phyloP scores from a whole-genome alignment of 2,113 vertebrate genomes.

The Dryoscopus gambensis region DNA sequence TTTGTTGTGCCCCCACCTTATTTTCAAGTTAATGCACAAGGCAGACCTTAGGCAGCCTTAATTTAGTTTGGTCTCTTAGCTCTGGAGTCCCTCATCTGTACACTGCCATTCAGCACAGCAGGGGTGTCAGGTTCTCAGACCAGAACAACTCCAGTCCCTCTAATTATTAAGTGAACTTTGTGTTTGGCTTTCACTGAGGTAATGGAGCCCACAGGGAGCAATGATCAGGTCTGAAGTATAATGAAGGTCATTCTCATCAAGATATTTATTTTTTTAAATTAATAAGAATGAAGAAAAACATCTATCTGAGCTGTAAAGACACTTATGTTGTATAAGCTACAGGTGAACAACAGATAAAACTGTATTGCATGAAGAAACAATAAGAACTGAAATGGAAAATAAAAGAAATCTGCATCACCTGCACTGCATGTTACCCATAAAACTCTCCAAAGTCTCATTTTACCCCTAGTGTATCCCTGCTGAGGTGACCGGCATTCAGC shows the following conservation, averaged over 20 bases:
- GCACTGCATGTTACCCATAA: not conserved
- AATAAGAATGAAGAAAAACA: not conserved
- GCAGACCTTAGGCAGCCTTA: conserved; percentile 1
- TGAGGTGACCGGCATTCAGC: conserved; percentile 11
- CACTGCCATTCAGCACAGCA: conserved; percentile 46
- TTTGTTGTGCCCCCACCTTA: not conserved
- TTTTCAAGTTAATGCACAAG: conserved; percentile 30
- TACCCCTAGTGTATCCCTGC: not conserved
- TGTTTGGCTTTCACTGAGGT: conserved; percentile 33
- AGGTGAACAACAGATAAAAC: not conserved
- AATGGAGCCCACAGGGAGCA: conserved; percentile 37
- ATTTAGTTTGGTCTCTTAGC: not conserved
- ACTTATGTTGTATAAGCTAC: not conserved
- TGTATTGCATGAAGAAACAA: not conserved
- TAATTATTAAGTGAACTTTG: conserved; percentile 60
- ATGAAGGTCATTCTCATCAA: conserved; percentile 45
- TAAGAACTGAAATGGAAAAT: not conserved
- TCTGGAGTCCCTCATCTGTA: conserved; percentile 12
- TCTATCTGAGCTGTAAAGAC: not conserved
- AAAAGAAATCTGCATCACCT: not conserved
- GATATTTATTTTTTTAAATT: conserved; percentile 17
- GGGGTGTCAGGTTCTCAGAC: conserved; percentile 44
- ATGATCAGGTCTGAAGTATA: conserved; percentile 37
- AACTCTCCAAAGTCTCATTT: conserved; percentile 12
- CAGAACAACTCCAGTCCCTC: conserved; percentile 37